Conservation (phyloP, 2,113 vertebrate genomes). For the Cephalopterus ornatus region DNA sequence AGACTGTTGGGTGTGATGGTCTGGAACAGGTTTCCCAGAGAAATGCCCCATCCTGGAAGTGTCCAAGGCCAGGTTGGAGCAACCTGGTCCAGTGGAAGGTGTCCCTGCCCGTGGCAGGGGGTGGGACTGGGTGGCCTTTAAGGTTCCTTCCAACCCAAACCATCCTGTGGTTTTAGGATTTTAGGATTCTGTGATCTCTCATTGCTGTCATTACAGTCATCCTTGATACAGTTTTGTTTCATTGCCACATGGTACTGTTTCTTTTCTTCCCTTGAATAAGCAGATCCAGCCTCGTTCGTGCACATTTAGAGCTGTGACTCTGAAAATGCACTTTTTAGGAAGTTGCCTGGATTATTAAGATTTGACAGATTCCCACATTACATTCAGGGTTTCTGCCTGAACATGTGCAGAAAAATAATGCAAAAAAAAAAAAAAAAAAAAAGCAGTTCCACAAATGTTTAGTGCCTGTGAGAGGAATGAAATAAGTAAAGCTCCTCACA, state of each 20-base stretch:
- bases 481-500: background rate
- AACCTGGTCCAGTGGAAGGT: background rate
- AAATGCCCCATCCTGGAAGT: background rate
- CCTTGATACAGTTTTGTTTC: background rate
- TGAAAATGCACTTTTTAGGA: background rate
- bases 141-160: rapidly evolving
- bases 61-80: background rate
- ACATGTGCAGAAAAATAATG: background rate
- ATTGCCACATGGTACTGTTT: background rate
- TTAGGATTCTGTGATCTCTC: background rate
- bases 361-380: background rate
- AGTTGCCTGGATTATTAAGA: background rate
- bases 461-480: background rate
- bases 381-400: background rate
- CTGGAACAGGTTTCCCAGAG: rapidly evolving
- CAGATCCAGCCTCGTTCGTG: background rate
- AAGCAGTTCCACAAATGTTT: background rate
- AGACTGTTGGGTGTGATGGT: background rate
- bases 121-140: rapidly evolving
- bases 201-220: background rate
- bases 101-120: background rate
- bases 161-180: background rate
- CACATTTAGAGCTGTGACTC: background rate
- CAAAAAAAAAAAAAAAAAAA: background rate
- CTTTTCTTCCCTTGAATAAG: background rate